phyloP scores from a whole-genome alignment of 1,140 invertebrate species.

The Cecropterus lyciades region DNA sequence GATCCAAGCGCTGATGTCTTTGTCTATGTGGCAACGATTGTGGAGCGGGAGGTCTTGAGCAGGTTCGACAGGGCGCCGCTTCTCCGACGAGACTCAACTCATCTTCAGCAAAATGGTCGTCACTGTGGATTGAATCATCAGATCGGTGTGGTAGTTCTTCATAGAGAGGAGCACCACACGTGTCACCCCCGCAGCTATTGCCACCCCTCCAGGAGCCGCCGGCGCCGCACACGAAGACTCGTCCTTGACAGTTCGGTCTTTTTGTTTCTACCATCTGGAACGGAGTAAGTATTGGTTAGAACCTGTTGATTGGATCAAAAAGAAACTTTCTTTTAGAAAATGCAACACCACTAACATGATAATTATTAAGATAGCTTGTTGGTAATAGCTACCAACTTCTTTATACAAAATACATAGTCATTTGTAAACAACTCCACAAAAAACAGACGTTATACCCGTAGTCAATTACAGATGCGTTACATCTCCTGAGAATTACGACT shows the following conservation, averaged over 20 bases:
- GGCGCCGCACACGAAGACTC: conserved; percentile 75
- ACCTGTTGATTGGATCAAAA: no score
- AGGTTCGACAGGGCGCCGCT: conserved; percentile 75
- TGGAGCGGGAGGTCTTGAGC: conserved; percentile 61
- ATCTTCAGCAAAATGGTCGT: conserved; percentile 82
- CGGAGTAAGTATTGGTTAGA: conserved; percentile 3
- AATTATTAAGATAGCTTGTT: no score
- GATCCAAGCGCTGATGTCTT: conserved; percentile 69
- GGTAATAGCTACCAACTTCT: no score
- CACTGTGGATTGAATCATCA: conserved; percentile 78
- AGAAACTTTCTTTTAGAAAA: no score
- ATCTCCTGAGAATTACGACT: no score
- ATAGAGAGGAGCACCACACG: conserved; percentile 76
- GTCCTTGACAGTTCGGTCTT: conserved; percentile 67
- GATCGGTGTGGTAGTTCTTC: conserved; percentile 79
- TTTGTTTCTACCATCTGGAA: conserved; percentile 80
- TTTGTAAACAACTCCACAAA: no score
- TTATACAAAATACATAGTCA: no score
- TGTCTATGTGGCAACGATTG: conserved; percentile 74
- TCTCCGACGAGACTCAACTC: conserved; percentile 81
- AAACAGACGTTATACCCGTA: no score
- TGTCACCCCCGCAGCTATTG: conserved; percentile 67
- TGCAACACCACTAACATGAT: no score
- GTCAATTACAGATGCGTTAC: no score
- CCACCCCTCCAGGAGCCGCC: conserved; percentile 70